These are phyloP conservation scores for Bagarius yarrelli DNA, from an alignment of 2,113 vertebrate species.

Conservation along the genomic window DNA sequence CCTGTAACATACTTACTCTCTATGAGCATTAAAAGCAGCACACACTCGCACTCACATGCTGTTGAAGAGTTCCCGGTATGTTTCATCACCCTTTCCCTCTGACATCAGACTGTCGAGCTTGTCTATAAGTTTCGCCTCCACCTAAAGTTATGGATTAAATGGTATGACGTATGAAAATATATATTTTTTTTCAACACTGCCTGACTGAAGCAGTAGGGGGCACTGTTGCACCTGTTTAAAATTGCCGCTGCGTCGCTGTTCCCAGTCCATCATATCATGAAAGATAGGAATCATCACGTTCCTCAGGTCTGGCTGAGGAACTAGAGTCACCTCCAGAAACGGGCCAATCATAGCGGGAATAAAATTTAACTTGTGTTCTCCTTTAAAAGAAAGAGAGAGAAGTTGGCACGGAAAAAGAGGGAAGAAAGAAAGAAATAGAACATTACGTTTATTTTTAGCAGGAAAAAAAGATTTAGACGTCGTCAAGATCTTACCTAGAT, in stretches of 20 bases:
- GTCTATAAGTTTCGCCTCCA: constrained; percentile 97
- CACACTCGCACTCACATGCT: constrained; percentile 88
- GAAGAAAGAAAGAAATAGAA: neutral
- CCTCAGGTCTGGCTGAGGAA: constrained; percentile 93
- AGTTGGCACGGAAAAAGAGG: neutral
- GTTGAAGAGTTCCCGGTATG: constrained; percentile 97
- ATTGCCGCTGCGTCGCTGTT: constrained; percentile 92
- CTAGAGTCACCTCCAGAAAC: constrained; percentile 96
- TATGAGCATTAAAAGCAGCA: neutral
- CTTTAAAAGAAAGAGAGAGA: constrained; percentile 60
- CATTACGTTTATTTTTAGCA: neutral
- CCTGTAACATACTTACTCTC: neutral
- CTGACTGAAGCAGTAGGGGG: constrained; percentile 34
- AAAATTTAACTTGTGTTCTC: constrained; percentile 96
- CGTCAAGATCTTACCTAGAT: constrained; percentile 79
- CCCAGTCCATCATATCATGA: constrained; percentile 99
- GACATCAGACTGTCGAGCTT: constrained; percentile 98
- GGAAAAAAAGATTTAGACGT: neutral
- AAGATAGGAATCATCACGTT: constrained; percentile 99
- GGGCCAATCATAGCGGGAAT: constrained; percentile 97
- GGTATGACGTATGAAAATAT: neutral
- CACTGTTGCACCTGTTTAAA: constrained; percentile 87
- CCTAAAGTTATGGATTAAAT: constrained; percentile 68
- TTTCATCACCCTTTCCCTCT: constrained; percentile 97
- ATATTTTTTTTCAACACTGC: neutral